These are phyloP conservation scores for Osmerus eperlanus DNA, from an alignment of 2,113 vertebrate species.

Conservation along the genomic window DNA sequence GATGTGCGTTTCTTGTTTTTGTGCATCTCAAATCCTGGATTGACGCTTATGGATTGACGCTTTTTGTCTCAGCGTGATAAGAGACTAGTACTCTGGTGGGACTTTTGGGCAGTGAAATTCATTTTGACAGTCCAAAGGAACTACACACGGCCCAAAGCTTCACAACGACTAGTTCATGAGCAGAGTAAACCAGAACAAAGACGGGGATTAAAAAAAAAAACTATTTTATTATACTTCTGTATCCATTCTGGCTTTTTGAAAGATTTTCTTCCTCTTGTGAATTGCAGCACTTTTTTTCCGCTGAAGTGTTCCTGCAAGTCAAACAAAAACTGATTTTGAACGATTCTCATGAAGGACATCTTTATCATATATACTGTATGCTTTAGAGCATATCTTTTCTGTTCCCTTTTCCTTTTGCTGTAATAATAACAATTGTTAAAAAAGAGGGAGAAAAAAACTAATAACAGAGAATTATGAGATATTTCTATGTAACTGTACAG, in stretches of 20 bases:
- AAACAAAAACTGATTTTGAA: conserved; percentile 66
- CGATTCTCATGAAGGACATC: conserved; percentile 75
- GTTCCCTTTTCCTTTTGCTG: conserved; percentile 81
- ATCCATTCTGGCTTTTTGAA: conserved; percentile 78
- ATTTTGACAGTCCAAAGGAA: conserved; percentile 77
- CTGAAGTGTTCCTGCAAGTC: conserved; percentile 70
- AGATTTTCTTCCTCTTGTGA: conserved; percentile 77
- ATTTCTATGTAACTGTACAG: conserved; percentile 99
- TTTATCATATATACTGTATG: conserved; percentile 80
- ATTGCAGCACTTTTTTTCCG: conserved; percentile 71
- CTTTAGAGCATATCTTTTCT: conserved; percentile 68
- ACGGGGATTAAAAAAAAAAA: conserved; percentile 55
- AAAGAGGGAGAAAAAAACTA: conserved; percentile 73
- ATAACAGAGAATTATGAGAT: conserved; percentile 88
- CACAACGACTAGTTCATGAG: conserved; percentile 39
- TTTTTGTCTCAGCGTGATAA: conserved; percentile 72
- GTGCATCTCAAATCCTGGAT: conserved; percentile 23
- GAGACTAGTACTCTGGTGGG: conserved; percentile 55
- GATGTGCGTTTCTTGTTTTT: conserved; percentile 49
- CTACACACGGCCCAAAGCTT: conserved; percentile 68
- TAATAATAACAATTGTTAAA: conserved; percentile 89
- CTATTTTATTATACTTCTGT: conserved; percentile 84
- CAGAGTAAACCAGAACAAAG: conserved; percentile 55
- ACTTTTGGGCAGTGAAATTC: conserved; percentile 72
- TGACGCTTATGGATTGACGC: conserved; percentile 40